Evolutionary conservation across 2,797 vertebrate species (phyloP), one percentile per base, ranked within the genome.

Genomic region (Nannoperca australis): DNA sequence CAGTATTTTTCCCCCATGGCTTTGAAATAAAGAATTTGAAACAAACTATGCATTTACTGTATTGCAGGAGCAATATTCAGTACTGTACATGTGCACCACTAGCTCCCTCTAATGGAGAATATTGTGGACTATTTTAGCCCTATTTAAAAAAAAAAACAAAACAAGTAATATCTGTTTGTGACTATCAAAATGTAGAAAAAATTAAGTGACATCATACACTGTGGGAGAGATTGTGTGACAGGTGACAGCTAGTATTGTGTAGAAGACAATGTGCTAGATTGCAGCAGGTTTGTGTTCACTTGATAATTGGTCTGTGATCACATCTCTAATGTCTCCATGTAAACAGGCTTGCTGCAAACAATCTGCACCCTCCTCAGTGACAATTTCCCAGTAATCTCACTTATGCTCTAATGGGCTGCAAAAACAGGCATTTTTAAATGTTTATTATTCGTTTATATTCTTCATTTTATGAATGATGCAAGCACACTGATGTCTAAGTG

Each of bases 61-160:
- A 18, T 7, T 61, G 20, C 42, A 73, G 18, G n/a, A 22, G 11
- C 9, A 27, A 24, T 6, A 6, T 59, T 58, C n/a, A 45, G 8
- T 3, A 0, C n/a, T 74, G 51, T 13, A 54, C 24, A 66, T 4
- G 56, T 79, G 54, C 32, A 71, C 34, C 62, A 77, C 64, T 70
- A 83, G 84, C 90, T 75, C 86, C 89, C 88, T 88, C 90, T 83
- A 63, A 82, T 87, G 90, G 85, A 68, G 3, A 10, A 47, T 36
- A 2, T 9, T 15, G 0, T 44, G 8, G 11, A 69, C 50, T 3
- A 13, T 47, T 58, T 49, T 38, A n/a, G 4, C 3, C 18, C 47
- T 7, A 11, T 65, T 62, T 30, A 12, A 15, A 8, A 50, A 12
- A 40, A 45, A 53, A 18, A 8, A 5, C n/a, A n/a, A n/a, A 27